Conservation (phyloP, 1,140 invertebrate species). For the Drosophila lacteicornis region DNA sequence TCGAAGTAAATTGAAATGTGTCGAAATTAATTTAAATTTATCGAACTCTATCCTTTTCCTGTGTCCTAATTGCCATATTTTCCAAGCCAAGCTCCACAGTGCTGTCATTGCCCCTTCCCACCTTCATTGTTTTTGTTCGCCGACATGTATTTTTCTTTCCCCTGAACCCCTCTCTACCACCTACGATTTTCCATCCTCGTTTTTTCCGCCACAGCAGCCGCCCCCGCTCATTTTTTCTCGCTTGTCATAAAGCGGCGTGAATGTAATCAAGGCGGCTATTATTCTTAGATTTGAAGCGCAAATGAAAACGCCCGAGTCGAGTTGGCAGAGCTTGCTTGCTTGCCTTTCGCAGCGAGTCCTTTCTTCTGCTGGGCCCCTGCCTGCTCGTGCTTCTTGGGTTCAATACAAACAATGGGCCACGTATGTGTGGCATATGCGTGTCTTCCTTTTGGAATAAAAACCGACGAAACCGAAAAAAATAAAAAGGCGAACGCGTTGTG, state of each 20-base stretch:
- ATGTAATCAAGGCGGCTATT: conserved; percentile 81
- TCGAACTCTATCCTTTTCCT: neutral
- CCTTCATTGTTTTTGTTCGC: conserved; percentile 16
- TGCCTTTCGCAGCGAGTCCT: conserved; percentile 17
- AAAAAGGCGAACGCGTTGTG: conserved; percentile 67
- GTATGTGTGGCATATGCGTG: conserved; percentile 46
- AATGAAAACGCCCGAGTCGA: conserved; percentile 62
- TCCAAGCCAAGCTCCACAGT: neutral
- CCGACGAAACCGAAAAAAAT: conserved; percentile 18
- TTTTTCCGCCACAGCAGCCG: neutral
- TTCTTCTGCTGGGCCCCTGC: neutral
- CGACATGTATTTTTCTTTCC: conserved; percentile 9
- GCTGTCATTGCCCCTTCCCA: conserved; percentile 9
- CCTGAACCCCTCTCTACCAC: neutral
- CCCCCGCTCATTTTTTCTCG: conserved; percentile 37
- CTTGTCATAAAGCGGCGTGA: conserved; percentile 80
- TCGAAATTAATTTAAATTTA: no score
- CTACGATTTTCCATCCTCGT: neutral
- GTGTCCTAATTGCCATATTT: neutral
- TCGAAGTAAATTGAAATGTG: neutral
- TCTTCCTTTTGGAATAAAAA: conserved; percentile 29
- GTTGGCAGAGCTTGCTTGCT: conserved; percentile 18
- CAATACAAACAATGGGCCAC: conserved; percentile 72
- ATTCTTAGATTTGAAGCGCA: conserved; percentile 82
- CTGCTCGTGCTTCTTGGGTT: conserved; percentile 23